Evolutionary conservation across 2,888 invertebrate species (phyloP), one percentile per base, ranked within the genome.

Genomic region (Mycogona germanica): DNA sequence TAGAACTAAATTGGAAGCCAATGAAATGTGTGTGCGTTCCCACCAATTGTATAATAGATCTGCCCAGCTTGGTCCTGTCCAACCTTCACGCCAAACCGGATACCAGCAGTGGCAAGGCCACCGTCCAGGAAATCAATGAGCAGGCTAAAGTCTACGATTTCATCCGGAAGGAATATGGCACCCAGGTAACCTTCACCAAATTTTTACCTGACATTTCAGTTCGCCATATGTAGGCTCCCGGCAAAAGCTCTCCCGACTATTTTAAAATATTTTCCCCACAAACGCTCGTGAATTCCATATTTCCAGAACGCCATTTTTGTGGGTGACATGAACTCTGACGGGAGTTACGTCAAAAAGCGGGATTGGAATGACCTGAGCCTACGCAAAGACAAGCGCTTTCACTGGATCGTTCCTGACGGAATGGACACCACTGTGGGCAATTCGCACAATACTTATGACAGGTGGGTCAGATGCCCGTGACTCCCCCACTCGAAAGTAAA

Each of bases 321-420:
- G 55, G 60, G 60, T 1, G 60, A 60, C 42, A 55, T 59, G 56
- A 60, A 60, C 23, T 57, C 59, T 2, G 60, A 54, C 3, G 59
- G 60, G 26, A 44, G 40, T 23, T 59, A 60, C 30, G 59, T 60
- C 4, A 35, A 51, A 2, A 55, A 55, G 9, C 45, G 56, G 2
- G 60, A 60, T 32, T 60, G 60, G 60, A 48, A 57, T 25, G 37
- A 21, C 23, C 59, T 60, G 1, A 45, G 51, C 7, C 23, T 60
- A 19, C 57, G 59, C 54, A 56, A 19, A 7, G 46, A 57, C 19
- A 26, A 29, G n/a, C 54, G 53, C 6, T 60, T 59, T 40, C 45
- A 38, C 3, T 60, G 60, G 60, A 51, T 59, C 14, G 55, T 60
- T 17, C 46, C 46, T 1, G 57, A 60, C 35, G 57, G 56, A 23